Evolutionary conservation across 2,888 invertebrate genomes (phyloP).

Genomic region (Helicoverpa assulta): DNA sequence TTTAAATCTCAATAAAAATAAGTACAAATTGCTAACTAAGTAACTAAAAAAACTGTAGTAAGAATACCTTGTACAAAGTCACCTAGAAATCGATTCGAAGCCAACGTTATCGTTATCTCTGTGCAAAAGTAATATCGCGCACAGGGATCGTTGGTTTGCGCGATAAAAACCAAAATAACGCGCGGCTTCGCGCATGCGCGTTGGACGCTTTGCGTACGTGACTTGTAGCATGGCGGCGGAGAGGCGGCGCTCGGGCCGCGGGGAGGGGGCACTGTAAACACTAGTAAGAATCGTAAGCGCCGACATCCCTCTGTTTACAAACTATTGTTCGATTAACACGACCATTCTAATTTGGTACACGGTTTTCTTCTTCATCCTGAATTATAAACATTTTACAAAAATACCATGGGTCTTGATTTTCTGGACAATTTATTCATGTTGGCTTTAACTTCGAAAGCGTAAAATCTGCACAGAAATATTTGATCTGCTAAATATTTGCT

Average conservation of each 20-base stretch:
- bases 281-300: conserved; percentile 69
- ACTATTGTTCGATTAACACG: conserved; percentile 62
- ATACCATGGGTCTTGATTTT: conserved; percentile 18
- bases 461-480: conserved; percentile 51
- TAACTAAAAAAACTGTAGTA: background rate
- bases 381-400: background rate
- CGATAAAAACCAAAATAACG: conserved; percentile 83
- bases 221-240: conserved; percentile 83
- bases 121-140: conserved; percentile 92
- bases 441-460: conserved; percentile 46
- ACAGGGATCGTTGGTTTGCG: conserved; percentile 69
- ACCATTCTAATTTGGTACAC: conserved; percentile 59
- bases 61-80: background rate
- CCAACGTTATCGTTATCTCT: conserved; percentile 65
- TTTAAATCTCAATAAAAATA: too few relatives aligned
- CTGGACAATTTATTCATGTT: conserved; percentile 41
- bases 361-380: conserved; percentile 12
- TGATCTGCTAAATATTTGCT: conserved; percentile 31
- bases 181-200: conserved; percentile 80
- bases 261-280: conserved; percentile 76
- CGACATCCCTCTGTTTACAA: conserved; percentile 77
- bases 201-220: conserved; percentile 83
- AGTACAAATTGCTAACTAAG: background rate
- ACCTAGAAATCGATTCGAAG: conserved; percentile 34
- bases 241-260: conserved; percentile 63